Evolutionary conservation across 2,888 invertebrate genomes (phyloP).

Genomic region (Andrena bicolor): DNA sequence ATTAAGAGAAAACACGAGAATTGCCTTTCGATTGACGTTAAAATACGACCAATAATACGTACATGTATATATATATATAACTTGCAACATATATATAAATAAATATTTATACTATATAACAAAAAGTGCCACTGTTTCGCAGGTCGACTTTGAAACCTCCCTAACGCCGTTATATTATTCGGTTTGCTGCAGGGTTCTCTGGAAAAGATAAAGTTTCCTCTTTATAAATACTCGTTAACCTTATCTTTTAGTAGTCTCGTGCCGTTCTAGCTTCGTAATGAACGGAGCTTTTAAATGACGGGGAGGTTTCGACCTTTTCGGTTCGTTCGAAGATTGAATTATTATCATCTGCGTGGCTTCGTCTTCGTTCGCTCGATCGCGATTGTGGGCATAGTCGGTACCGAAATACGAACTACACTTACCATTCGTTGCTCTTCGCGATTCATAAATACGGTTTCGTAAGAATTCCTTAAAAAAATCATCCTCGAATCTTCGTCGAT

Average conservation of each 20-base stretch:
- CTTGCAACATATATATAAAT: conserved; percentile 66
- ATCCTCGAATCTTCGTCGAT: background rate
- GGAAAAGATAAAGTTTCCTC: conserved; percentile 50
- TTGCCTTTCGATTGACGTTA: conserved; percentile 44
- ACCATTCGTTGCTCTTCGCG: conserved; percentile 20
- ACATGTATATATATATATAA: conserved; percentile 57
- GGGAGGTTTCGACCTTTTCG: conserved; percentile 23
- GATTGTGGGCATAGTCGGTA: conserved; percentile 6
- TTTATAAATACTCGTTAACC: conserved; percentile 59
- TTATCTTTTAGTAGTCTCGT: conserved; percentile 34
- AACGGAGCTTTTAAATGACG: conserved; percentile 6
- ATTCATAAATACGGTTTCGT: conserved; percentile 35
- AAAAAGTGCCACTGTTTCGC: conserved; percentile 45
- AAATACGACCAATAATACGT: conserved; percentile 65
- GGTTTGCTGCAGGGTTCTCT: conserved; percentile 12
- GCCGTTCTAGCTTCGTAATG: background rate
- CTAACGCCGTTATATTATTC: conserved; percentile 3
- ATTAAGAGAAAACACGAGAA: conserved; percentile 25
- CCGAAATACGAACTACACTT: conserved; percentile 38
- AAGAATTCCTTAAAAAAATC: conserved; percentile 38
- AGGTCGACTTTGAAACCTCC: conserved; percentile 36
- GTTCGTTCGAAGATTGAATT: conserved; percentile 23
- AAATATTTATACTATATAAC: conserved; percentile 68
- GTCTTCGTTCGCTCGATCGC: conserved; percentile 12
- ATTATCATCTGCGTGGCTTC: conserved; percentile 31